These are phyloP conservation scores for Amniataba percoides DNA, from an alignment of 2,797 vertebrate genomes.

Conservation along the genomic window DNA sequence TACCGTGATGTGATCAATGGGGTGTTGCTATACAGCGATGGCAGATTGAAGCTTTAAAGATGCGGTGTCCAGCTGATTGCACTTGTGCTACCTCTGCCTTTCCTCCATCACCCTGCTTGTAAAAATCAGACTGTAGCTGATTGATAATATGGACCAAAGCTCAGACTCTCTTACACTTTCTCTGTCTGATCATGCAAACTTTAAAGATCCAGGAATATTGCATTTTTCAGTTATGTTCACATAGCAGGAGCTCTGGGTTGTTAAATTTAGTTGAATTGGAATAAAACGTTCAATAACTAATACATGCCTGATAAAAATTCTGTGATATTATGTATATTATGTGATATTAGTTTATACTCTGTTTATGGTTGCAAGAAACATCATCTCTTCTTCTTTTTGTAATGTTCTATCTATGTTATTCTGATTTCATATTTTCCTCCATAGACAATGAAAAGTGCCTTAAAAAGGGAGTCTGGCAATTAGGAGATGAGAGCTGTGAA, in stretches of 20 bases:
- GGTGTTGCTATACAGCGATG: not conserved
- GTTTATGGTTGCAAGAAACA: not conserved
- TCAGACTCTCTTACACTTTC: not conserved
- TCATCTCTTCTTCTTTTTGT: not conserved
- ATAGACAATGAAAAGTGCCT: not conserved
- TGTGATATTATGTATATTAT: not conserved
- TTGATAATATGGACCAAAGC: not conserved
- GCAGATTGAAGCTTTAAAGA: not conserved
- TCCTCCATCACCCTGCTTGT: not conserved
- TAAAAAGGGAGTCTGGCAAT: not conserved
- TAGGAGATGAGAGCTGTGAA: not conserved
- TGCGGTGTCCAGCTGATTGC: not conserved
- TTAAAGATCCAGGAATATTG: constrained; percentile 6
- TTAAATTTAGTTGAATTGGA: not conserved
- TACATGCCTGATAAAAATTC: too few relatives aligned
- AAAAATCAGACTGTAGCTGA: not conserved
- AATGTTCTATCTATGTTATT: not conserved
- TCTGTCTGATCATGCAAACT: not conserved
- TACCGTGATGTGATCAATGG: not conserved
- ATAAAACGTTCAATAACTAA: not conserved
- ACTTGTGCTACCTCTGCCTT: not conserved
- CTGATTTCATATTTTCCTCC: not conserved
- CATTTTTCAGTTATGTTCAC: not conserved
- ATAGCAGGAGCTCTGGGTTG: not conserved
- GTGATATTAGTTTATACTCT: not conserved